Evolutionary conservation across 2,797 vertebrate species (phyloP), one percentile per base, ranked within the genome.

Genomic region (Crocodylus rhombifer): DNA sequence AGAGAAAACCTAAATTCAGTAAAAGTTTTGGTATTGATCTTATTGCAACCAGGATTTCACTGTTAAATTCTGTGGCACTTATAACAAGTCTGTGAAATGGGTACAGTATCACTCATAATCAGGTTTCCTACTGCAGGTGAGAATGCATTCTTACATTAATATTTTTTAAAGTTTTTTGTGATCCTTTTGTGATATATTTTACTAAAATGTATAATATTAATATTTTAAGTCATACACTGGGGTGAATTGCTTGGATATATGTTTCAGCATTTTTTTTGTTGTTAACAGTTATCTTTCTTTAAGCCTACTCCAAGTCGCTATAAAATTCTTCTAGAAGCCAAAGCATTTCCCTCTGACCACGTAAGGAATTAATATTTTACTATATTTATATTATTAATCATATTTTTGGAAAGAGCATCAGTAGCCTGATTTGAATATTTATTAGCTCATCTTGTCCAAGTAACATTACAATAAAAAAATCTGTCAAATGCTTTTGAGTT

Each of bases 261-360:
- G 58, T 90, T 92, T 95, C 36, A 93, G 67, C 28, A 14, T 30
- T 33, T 51, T 79, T 95, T 93, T 92, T 80, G 28, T 95, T 91
- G 63, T n/a, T 94, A 94, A 63, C 97, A 99, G 99, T 97, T 99
- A 55, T 98, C 99, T 55, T 99, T 99, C 98, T 99, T 99, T 98
- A 99, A 98, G 80, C 99, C 99, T 60, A 99, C 99, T 4, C 84
- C 98, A 42, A 96, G 96, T 76, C 98, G 99, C 1, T 98, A 99
- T 95, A 99, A 99, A 98, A 99, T 99, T 97, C 98, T 99, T 57
- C 98, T 99, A 55, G 99, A 99, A 97, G 96, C 98, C 91, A 99
- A 96, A 92, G 99, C 99, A 74, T 99, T 99, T 96, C 99, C 99
- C 17, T 99, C 99, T 78, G 99, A 99, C 97, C 98, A 99, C 21